Conservation (phyloP, 2,888 invertebrate species). For the Capitulum mitella region DNA sequence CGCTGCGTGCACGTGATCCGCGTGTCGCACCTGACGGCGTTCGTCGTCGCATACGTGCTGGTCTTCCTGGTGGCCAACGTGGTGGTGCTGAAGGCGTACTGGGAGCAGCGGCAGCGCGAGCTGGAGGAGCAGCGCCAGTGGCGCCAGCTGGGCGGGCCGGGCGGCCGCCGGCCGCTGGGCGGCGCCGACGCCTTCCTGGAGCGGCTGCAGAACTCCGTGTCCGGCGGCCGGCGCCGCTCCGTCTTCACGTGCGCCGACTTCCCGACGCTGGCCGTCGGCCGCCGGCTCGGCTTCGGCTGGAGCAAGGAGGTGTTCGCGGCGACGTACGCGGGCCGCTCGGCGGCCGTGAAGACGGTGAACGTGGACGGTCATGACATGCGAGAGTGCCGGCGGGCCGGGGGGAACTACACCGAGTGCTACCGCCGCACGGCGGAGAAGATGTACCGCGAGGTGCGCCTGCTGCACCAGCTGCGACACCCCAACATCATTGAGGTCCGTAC, state of each 20-base stretch:
- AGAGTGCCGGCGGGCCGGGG: constrained; percentile 22
- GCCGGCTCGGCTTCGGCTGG: constrained; percentile 27
- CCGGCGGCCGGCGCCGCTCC: neutral
- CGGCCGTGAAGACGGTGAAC: constrained; percentile 30
- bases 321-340: constrained; percentile 3
- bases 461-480: constrained; percentile 27
- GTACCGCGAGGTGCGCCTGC: constrained; percentile 26
- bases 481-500: constrained; percentile 26
- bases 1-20: constrained; percentile 1
- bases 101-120: constrained; percentile 15
- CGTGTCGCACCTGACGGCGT: neutral
- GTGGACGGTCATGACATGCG: constrained; percentile 25
- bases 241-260: constrained; percentile 17
- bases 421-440: constrained; percentile 25
- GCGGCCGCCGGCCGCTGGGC: neutral
- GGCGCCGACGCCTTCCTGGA: constrained; percentile 1
- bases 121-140: constrained; percentile 7
- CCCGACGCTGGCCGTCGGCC: neutral
- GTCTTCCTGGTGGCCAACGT: neutral
- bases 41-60: constrained; percentile 7
- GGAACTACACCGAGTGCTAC: constrained; percentile 25
- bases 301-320: constrained; percentile 29
- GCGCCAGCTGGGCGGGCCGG: neutral
- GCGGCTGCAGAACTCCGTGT: neutral
- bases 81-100: constrained; percentile 11